Base-by-base conservation (phyloP, 2,113 vertebrate genomes). In the Desmodus rotundus region DNA sequence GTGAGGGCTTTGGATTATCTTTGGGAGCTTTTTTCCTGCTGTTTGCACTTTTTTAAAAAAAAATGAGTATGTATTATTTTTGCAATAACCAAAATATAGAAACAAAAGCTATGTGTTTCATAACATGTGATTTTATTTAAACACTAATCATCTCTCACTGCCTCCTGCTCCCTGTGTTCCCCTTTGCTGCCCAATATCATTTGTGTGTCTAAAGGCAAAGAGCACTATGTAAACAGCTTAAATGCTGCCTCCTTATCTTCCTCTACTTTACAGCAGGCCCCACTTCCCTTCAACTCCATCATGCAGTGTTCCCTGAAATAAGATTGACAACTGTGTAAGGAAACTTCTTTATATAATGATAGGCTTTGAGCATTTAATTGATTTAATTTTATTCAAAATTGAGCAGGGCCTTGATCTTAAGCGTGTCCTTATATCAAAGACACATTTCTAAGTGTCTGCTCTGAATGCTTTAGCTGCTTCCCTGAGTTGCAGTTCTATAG, bases 111-210 rank as follows among this genome's bases (percentile, higher is more conserved):
- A 24, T 52, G 13, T 67, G 17, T 76, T 26, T 78, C 7, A 9
- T 77, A 58, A 15, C 7, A 15, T 47, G 45, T 5, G 52, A 80
- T 87, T 89, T 76, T 52, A 67, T 83, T 84, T 73, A 65, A 87
- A 47, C 8, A 26, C 24, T 43, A n/a, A n/a, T 91, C 5, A 24
- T 50, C 45, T 38, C 31, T 80, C 10, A 67, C 24, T 38, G 82
- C 28, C 87, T 58, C 45, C 84, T 61, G 5, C 58, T 93, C 77
- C 2, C 28, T 31, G 0, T 84, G 96, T 63, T 88, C 95, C 86
- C 82, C 24, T 96, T 98, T 94, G 56, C n/a, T 98, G 95, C 77
- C 96, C 94, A 97, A 93, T 67, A 93, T 97, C 19, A 36, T 38
- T 43, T 78, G 74, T 96, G 10, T 83, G 50, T 77, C 90, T 93